These are phyloP conservation scores for Anomalospiza imberbis DNA, from an alignment of 2,797 vertebrate species.

Conservation along the genomic window DNA sequence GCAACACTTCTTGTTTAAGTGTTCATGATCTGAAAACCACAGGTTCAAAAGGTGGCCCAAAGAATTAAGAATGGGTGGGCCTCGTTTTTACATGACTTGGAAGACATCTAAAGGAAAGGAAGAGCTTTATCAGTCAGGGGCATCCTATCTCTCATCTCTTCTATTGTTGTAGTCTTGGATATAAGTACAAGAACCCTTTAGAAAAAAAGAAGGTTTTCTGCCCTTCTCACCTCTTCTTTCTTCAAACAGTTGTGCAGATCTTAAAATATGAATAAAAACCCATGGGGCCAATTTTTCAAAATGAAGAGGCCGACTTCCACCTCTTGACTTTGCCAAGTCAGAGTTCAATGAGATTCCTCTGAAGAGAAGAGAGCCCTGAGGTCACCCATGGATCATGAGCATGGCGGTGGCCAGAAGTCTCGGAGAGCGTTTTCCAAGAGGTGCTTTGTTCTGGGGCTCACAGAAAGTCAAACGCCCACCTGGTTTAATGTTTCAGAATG, in stretches of 20 bases:
- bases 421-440: background rate
- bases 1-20: background rate
- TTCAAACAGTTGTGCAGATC: slow-evolving; percentile 28
- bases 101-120: slow-evolving; percentile 15
- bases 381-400: background rate
- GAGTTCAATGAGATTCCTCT: slow-evolving; percentile 6
- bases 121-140: slow-evolving; percentile 32
- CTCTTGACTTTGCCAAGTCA: slow-evolving; percentile 2
- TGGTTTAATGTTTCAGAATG: background rate
- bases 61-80: background rate
- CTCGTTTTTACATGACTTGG: background rate
- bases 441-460: background rate
- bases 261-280: slow-evolving; percentile 31
- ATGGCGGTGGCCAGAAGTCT: background rate
- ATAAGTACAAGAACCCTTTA: slow-evolving; percentile 25
- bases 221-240: slow-evolving; percentile 58
- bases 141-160: slow-evolving; percentile 37
- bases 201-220: slow-evolving; percentile 32
- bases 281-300: slow-evolving; percentile 39
- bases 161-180: slow-evolving; percentile 51
- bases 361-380: background rate
- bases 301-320: background rate
- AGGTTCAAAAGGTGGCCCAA: background rate
- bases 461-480: background rate
- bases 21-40: background rate